Conservation (phyloP, 2,888 invertebrate genomes). For the Athrips mouffetella region DNA sequence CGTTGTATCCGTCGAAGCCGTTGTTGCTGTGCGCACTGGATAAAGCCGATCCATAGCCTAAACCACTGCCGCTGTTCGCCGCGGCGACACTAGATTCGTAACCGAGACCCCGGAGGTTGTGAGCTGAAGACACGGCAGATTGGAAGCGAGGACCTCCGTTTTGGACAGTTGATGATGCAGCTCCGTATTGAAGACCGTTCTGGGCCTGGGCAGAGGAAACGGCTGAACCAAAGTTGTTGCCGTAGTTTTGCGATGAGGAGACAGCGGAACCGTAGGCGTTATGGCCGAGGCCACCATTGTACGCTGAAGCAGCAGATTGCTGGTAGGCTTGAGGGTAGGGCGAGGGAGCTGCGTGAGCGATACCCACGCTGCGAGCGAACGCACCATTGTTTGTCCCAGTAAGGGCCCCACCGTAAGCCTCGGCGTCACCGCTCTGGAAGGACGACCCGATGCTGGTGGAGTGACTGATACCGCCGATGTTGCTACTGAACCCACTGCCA, state of each 20-base stretch:
- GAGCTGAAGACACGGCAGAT: slow-evolving; percentile 37
- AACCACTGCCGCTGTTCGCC: slow-evolving; percentile 28
- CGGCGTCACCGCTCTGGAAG: slow-evolving; percentile 51
- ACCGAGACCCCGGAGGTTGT: slow-evolving; percentile 33
- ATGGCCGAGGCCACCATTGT: slow-evolving; percentile 31
- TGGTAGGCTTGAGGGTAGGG: slow-evolving; percentile 28
- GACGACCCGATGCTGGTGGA: slow-evolving; percentile 55
- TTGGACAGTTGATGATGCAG: slow-evolving; percentile 36
- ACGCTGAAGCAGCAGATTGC: slow-evolving; percentile 29
- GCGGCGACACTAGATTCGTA: slow-evolving; percentile 35
- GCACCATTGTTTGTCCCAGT: slow-evolving; percentile 36
- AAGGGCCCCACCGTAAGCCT: slow-evolving; percentile 53
- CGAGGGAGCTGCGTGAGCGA: slow-evolving; percentile 44
- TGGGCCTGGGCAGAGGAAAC: slow-evolving; percentile 45
- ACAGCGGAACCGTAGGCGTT: slow-evolving; percentile 38
- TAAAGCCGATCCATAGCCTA: slow-evolving; percentile 38
- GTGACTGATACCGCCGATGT: slow-evolving; percentile 63
- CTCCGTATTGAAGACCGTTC: slow-evolving; percentile 36
- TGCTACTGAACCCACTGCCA: slow-evolving; percentile 64
- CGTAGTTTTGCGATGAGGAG: slow-evolving; percentile 47
- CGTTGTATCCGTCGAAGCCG: slow-evolving; percentile 32
- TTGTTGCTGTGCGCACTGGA: slow-evolving; percentile 40
- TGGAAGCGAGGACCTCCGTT: slow-evolving; percentile 35
- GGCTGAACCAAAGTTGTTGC: slow-evolving; percentile 44
- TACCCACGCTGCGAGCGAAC: slow-evolving; percentile 53